These are phyloP conservation scores for Tineola bisselliella DNA, from an alignment of 2,888 invertebrate species.

Conservation along the genomic window DNA sequence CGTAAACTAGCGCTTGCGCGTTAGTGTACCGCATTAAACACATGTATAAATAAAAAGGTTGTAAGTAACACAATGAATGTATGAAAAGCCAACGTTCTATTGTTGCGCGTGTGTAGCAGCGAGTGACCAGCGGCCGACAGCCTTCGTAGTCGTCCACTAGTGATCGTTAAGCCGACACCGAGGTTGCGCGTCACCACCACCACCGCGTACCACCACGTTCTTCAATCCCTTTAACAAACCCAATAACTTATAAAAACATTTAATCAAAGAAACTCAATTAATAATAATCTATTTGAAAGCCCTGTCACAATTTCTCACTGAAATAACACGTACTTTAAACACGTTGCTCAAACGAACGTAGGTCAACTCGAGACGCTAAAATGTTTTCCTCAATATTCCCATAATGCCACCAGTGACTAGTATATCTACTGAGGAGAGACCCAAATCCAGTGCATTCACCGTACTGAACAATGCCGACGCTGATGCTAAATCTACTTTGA, in stretches of 20 bases:
- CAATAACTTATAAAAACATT: not conserved
- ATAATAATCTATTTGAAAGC: not conserved
- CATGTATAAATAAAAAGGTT: not conserved
- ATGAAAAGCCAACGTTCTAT: not conserved
- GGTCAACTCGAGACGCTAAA: slow-evolving; percentile 3
- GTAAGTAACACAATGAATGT: not conserved
- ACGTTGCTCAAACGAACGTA: not conserved
- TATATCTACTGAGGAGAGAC: slow-evolving; percentile 25
- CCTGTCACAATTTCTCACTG: not conserved
- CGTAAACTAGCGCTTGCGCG: slow-evolving; percentile 13
- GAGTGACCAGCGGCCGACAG: slow-evolving; percentile 14
- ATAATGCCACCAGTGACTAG: slow-evolving; percentile 40
- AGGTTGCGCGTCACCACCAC: slow-evolving; percentile 15
- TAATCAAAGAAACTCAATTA: not conserved
- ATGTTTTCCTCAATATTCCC: not conserved
- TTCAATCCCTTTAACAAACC: not conserved
- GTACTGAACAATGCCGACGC: slow-evolving; percentile 30
- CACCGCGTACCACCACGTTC: not conserved
- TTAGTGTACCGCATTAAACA: slow-evolving; percentile 12
- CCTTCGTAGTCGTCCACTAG: slow-evolving; percentile 13
- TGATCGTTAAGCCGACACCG: slow-evolving; percentile 16
- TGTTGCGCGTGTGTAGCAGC: not conserved
- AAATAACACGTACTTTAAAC: not conserved
- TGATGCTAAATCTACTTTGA: slow-evolving; percentile 14
- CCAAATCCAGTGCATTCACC: slow-evolving; percentile 34